A percentile compares a stretch with the other conserved stretches of the same genome.
Conservation (phyloP, 37 sponge, comb jelly and placozoan genomes). For the Tethya wilhelma region DNA sequence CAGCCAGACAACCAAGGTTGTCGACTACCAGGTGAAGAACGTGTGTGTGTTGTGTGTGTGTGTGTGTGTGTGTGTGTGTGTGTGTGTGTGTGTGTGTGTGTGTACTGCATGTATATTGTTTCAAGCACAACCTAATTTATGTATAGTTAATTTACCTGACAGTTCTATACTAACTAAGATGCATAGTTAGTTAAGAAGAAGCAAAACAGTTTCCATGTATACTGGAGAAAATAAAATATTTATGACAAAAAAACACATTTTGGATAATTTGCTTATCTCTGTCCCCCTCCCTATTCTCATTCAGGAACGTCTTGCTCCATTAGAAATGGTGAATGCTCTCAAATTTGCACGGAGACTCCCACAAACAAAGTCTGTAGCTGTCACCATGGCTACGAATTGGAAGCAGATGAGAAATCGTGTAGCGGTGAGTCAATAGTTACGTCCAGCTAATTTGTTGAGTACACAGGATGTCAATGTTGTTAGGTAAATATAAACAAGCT, state of each 20-base stretch:
- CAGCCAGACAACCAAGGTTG: slow-evolving; percentile 22
- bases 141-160: no score
- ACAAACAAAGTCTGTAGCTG: slow-evolving; percentile 32
- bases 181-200: no score
- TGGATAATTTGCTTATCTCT: no score
- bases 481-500: no score
- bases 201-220: no score
- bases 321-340: slow-evolving; percentile 49
- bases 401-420: slow-evolving; percentile 34
- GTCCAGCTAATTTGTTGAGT: background rate
- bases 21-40: background rate
- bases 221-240: no score
- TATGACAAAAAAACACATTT: no score
- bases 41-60: slow-evolving; percentile 4
- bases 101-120: no score
- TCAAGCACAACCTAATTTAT: no score
- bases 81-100: background rate
- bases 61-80: slow-evolving; percentile 1
- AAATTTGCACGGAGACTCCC: slow-evolving; percentile 26
- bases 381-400: slow-evolving; percentile 35
- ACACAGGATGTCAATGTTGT: no score
- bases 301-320: slow-evolving; percentile 19
- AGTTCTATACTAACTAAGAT: no score
- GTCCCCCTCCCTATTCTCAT: no score
- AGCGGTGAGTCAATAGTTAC: slow-evolving; percentile 33